Conservation (phyloP, 92 coral and sea anemone species). For the Umimayanthus kanabou region DNA sequence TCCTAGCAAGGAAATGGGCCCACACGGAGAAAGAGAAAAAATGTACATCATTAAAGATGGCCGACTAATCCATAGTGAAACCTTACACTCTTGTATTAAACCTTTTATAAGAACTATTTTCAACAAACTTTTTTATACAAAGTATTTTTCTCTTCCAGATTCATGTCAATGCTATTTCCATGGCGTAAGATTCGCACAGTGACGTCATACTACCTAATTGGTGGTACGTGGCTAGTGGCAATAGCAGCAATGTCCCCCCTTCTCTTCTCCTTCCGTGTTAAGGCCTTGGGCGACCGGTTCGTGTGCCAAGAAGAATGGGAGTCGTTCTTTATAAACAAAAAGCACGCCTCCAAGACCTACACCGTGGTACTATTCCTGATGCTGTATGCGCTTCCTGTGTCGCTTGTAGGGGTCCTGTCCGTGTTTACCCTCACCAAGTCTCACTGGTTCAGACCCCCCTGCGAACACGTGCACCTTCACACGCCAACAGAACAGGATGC, state of each 20-base stretch:
- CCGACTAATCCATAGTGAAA: too few relatives aligned
- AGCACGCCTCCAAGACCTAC: constrained; percentile 37
- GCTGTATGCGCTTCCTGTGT: constrained; percentile 27
- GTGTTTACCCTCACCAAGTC: not conserved
- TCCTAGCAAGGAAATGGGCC: too few relatives aligned
- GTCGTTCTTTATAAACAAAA: constrained; percentile 36
- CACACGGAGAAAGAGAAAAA: too few relatives aligned
- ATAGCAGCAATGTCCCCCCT: constrained; percentile 34
- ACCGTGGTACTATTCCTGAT: constrained; percentile 32
- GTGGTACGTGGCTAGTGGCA: constrained; percentile 33
- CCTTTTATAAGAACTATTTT: not conserved
- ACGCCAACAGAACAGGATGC: not conserved
- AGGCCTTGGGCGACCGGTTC: constrained; percentile 30
- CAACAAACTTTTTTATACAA: not conserved
- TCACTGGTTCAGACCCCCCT: constrained; percentile 17
- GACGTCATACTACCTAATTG: constrained; percentile 34
- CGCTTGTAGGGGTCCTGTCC: not conserved
- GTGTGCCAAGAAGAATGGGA: constrained; percentile 42
- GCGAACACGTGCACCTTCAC: constrained; percentile 23
- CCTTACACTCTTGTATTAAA: too few relatives aligned
- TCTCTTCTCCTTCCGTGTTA: constrained; percentile 35
- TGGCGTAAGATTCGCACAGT: constrained; percentile 44
- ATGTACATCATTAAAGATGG: too few relatives aligned
- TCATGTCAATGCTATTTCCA: constrained; percentile 33
- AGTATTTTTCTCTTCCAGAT: not conserved